phyloP scores from a whole-genome alignment of 2,797 vertebrate species.

The Oophaga sylvatica region DNA sequence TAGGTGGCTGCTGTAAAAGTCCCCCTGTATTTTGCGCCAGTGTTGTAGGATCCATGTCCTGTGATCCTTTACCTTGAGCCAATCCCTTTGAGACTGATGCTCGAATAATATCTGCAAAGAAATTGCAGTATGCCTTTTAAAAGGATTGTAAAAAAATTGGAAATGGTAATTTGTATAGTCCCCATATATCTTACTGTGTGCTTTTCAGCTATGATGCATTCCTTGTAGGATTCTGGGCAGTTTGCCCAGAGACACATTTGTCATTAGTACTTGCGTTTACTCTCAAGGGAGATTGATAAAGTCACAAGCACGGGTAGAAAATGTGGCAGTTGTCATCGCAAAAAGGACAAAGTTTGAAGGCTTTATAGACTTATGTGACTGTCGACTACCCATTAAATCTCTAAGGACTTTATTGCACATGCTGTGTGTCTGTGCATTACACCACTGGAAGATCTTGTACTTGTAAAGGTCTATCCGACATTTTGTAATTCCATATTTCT shows the following conservation, averaged over 20 bases:
- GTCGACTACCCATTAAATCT: constrained; percentile 15
- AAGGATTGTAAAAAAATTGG: constrained; percentile 24
- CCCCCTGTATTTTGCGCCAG: no score
- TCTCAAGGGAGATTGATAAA: constrained; percentile 51
- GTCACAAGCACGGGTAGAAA: constrained; percentile 46
- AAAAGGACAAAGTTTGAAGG: constrained; percentile 49
- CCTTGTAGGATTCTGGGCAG: constrained; percentile 51
- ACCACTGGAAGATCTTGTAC: neutral
- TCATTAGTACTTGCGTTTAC: constrained; percentile 49
- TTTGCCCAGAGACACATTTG: constrained; percentile 53
- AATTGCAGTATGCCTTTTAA: constrained; percentile 1
- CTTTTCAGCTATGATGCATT: constrained; percentile 38
- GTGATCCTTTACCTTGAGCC: no score
- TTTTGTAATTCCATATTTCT: neutral
- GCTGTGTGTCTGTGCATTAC: neutral
- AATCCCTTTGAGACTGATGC: neutral
- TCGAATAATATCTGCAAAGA: neutral
- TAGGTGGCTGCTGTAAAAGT: no score
- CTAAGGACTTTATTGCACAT: constrained; percentile 4
- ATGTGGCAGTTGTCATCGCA: constrained; percentile 55
- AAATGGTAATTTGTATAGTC: constrained; percentile 19
- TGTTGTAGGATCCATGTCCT: neutral
- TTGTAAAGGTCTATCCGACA: neutral
- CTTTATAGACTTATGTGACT: constrained; percentile 56
- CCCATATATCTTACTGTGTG: constrained; percentile 20